Evolutionary conservation across 30 jellyfish, hydroid and myxozoan genomes (phyloP).

Genomic region (Aurelia aurita complex sp. Pacific): DNA sequence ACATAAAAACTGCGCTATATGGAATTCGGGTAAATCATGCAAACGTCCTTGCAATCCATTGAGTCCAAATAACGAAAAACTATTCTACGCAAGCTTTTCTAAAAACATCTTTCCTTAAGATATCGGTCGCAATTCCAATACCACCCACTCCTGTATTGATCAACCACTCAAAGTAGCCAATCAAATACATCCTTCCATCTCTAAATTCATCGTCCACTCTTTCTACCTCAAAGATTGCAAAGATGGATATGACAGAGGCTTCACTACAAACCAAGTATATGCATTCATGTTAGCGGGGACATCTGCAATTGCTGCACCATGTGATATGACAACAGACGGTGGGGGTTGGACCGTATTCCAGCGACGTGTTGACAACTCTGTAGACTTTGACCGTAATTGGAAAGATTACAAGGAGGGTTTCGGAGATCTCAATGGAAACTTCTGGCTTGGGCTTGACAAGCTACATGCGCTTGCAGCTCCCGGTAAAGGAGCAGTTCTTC

Average conservation of each 20-base stretch:
- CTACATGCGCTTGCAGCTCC: not conserved
- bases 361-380: not conserved
- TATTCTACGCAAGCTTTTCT: too few species aligned
- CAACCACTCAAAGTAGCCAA: too few species aligned
- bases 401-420: not conserved
- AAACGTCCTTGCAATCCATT: too few species aligned
- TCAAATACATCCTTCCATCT: too few species aligned
- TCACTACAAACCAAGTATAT: not conserved
- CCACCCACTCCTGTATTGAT: too few species aligned
- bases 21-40: too few species aligned
- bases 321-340: not conserved
- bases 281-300: not conserved
- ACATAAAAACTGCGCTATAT: too few species aligned
- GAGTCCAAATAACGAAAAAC: too few species aligned
- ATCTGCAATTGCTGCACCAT: not conserved
- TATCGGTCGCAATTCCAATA: too few species aligned
- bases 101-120: too few species aligned
- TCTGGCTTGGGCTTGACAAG: conserved; percentile 17
- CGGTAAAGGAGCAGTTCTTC: not conserved
- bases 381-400: not conserved
- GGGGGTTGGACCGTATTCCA: conserved; percentile 12
- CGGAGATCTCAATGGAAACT: not conserved
- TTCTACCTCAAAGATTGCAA: too few species aligned
- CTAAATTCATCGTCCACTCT: too few species aligned
- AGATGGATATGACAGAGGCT: not conserved